These are phyloP conservation scores for Eurytoma californica DNA, from an alignment of 2,888 invertebrate genomes.

Conservation along the genomic window DNA sequence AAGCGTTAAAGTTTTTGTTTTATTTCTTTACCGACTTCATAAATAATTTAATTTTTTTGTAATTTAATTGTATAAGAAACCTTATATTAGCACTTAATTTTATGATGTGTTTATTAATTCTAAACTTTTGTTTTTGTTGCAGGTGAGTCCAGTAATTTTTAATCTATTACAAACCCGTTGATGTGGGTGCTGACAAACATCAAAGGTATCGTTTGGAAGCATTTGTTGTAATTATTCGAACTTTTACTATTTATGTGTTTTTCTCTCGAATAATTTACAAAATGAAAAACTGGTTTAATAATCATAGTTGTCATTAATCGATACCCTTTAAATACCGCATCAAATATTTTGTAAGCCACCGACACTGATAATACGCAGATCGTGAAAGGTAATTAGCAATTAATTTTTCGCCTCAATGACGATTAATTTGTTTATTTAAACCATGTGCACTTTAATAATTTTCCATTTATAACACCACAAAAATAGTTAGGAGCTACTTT, in stretches of 20 bases:
- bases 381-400: slow-evolving; percentile 39
- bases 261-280: no score
- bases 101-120: slow-evolving; percentile 4
- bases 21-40: not conserved
- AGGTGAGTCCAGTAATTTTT: slow-evolving; percentile 21
- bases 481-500: no score
- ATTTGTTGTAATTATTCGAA: no score
- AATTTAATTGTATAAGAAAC: not conserved
- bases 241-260: no score
- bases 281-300: no score
- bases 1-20: slow-evolving; percentile 29
- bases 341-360: not conserved
- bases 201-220: no score
- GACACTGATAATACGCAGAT: not conserved
- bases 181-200: no score
- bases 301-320: slow-evolving; percentile 16
- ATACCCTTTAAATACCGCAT: not conserved
- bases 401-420: no score
- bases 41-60: slow-evolving; percentile 33
- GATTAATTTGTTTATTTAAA: no score
- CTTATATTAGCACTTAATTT: not conserved
- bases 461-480: no score
- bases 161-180: no score
- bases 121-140: slow-evolving; percentile 33
- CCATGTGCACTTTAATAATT: no score